Base-by-base conservation (phyloP, 2,113 vertebrate species). In the Lophura nycthemera region DNA sequence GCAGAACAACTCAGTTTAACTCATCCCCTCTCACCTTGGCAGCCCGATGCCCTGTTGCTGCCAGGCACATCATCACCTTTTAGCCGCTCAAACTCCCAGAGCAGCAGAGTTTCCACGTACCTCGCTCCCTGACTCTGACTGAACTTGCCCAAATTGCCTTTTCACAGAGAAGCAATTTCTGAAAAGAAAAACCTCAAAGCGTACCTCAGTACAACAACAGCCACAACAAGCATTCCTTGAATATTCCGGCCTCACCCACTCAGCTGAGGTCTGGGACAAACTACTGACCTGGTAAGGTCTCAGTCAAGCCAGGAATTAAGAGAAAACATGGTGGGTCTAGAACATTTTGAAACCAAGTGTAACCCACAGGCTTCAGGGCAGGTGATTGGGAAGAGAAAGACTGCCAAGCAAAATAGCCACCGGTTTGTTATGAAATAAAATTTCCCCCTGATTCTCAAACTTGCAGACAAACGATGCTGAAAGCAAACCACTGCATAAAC, bases 401-500 rank as follows among this genome's bases (percentile, higher is more conserved):
- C 2, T 86, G 88, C 69, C 86, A 95, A 94, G 64, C 3, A 86
- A 93, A 96, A 83, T 2, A 96, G 42, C 56, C 57, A 71, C 29
- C 0, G 0, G 21, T 78, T 91, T 90, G 50, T 71, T 81, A 74
- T 22, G 27, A 74, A 89, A 50, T 63, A 88, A 85, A 66, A 90
- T 63, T 47, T 88, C 71, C 60, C 63, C 69, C 0, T 32, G 1
- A 6, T 77, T 83, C 86, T 90, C 69, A 86, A 77, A 88, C 3
- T 45, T 29, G 72, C 19, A 21, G 85, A 34, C 30, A 74, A 69
- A 77, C 42, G 24, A 87, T 89, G 77, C 59, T 45, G 54, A 66
- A 84, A 87, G 43, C 52, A 92, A 89, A 65, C n/a, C 14, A 40
- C 30, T 69, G 36, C 82, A 89, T 50, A 84, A 84, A 47, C 42